Percentiles rank a stretch among this genome's conserved stretches.
Evolutionary conservation across 2,797 vertebrate genomes (phyloP).

Genomic region (Chaunax sp.): DNA sequence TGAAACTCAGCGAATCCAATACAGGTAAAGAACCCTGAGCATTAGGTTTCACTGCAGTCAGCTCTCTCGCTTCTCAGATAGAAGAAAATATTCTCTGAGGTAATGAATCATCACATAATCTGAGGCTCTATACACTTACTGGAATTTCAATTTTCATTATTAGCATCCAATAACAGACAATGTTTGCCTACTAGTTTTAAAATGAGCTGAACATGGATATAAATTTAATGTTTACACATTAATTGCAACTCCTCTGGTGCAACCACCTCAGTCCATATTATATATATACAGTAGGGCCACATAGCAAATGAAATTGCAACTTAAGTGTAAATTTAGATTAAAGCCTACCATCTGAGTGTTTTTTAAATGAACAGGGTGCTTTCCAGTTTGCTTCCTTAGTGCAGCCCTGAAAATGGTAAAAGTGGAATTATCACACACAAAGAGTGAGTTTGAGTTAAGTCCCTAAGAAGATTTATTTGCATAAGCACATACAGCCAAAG

Average conservation of each 20-base stretch:
- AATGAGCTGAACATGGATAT: conserved; percentile 8
- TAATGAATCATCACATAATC: neutral
- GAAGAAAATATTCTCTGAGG: neutral
- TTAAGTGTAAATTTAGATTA: conserved; percentile 56
- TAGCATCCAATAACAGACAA: neutral
- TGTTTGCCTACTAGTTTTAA: conserved; percentile 10
- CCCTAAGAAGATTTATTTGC: conserved; percentile 78
- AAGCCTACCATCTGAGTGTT: conserved; percentile 26
- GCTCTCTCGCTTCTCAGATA: conserved; percentile 1
- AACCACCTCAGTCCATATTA: conserved; percentile 8
- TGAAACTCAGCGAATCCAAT: neutral
- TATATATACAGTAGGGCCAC: conserved; percentile 29
- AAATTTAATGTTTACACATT: conserved; percentile 4
- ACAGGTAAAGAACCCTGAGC: neutral
- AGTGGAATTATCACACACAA: conserved; percentile 63
- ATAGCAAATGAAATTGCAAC: conserved; percentile 55
- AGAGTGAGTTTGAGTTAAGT: conserved; percentile 68
- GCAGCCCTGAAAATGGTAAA: conserved; percentile 48
- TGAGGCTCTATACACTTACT: neutral
- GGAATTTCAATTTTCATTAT: neutral
- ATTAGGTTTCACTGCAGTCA: neutral
- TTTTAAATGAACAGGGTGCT: conserved; percentile 38
- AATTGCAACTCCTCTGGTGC: no score
- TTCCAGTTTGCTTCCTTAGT: conserved; percentile 56
- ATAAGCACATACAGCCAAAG: conserved; percentile 59